Evolutionary conservation across 2,888 invertebrate genomes (phyloP).

Genomic region (Volucella bombylans): DNA sequence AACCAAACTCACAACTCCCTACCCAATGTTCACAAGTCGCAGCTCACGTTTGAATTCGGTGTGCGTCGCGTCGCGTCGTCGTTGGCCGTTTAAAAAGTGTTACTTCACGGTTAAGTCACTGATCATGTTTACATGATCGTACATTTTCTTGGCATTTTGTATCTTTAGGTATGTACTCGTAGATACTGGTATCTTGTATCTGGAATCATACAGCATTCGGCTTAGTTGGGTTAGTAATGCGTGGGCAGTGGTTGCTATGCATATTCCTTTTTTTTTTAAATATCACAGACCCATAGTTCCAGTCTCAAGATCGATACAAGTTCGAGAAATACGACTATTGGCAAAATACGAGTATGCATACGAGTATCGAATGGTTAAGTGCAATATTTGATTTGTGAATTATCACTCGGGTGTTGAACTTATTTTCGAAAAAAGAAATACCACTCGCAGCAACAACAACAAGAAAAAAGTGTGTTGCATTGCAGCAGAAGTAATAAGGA

Average conservation of each 20-base stretch:
- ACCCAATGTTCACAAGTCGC: background rate
- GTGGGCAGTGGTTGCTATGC: constrained; percentile 8
- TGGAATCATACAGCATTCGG: background rate
- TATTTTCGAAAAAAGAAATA: constrained; percentile 26
- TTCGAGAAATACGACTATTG: background rate
- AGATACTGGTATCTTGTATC: background rate
- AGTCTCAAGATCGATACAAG: background rate
- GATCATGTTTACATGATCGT: constrained; percentile 31
- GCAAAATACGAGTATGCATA: background rate
- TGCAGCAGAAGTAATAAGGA: constrained; percentile 62
- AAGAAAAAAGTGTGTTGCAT: constrained; percentile 37
- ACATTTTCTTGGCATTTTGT: background rate
- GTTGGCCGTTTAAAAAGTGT: constrained; percentile 19
- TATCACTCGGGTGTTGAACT: constrained; percentile 51
- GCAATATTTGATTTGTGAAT: constrained; percentile 53
- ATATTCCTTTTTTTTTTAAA: background rate
- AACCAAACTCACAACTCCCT: constrained; percentile 36
- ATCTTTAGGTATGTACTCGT: background rate
- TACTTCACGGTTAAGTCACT: constrained; percentile 35
- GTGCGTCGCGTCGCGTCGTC: constrained; percentile 1
- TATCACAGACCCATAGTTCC: background rate
- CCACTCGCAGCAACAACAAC: no score
- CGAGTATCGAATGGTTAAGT: constrained; percentile 14
- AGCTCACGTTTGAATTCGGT: background rate
- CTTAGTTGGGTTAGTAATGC: background rate